phyloP scores from a whole-genome alignment of 2,888 invertebrate genomes.

The Eucera pruinosa region DNA sequence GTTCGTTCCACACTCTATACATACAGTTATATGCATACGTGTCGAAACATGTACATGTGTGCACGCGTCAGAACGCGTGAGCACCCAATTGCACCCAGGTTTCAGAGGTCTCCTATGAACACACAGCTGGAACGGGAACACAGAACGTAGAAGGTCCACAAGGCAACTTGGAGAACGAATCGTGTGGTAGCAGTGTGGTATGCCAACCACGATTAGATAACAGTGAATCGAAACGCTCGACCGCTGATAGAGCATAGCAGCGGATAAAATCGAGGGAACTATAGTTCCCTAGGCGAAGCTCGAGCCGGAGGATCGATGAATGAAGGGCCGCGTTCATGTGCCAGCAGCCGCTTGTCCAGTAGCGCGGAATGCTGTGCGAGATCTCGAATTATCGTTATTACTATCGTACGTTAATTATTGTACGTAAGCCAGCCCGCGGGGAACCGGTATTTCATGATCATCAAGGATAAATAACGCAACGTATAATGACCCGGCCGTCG shows the following conservation, averaged over 20 bases:
- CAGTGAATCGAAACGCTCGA: slow-evolving; percentile 54
- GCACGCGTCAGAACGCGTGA: not conserved
- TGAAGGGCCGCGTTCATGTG: slow-evolving; percentile 61
- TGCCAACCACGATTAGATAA: slow-evolving; percentile 66
- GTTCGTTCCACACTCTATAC: slow-evolving; percentile 32
- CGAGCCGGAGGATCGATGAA: slow-evolving; percentile 67
- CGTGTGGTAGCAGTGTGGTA: slow-evolving; percentile 18
- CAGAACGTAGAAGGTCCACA: slow-evolving; percentile 3
- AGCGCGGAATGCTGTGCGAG: slow-evolving; percentile 70
- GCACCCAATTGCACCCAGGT: no score
- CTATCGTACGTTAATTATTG: slow-evolving; percentile 74
- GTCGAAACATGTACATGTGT: no score
- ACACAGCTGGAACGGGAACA: no score
- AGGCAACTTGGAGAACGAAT: not conserved
- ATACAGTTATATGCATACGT: not conserved
- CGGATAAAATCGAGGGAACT: slow-evolving; percentile 6
- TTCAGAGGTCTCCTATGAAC: no score
- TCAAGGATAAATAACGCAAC: slow-evolving; percentile 72
- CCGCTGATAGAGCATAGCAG: slow-evolving; percentile 23
- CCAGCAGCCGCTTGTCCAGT: slow-evolving; percentile 63
- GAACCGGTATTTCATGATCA: slow-evolving; percentile 74
- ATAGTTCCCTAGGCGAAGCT: slow-evolving; percentile 34
- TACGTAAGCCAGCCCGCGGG: slow-evolving; percentile 62
- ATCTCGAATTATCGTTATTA: slow-evolving; percentile 75
- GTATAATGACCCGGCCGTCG: slow-evolving; percentile 65